Evolutionary conservation across 2,797 vertebrate genomes (phyloP), one percentile per base, ranked within the genome.

Genomic region (Phoebastria nigripes): DNA sequence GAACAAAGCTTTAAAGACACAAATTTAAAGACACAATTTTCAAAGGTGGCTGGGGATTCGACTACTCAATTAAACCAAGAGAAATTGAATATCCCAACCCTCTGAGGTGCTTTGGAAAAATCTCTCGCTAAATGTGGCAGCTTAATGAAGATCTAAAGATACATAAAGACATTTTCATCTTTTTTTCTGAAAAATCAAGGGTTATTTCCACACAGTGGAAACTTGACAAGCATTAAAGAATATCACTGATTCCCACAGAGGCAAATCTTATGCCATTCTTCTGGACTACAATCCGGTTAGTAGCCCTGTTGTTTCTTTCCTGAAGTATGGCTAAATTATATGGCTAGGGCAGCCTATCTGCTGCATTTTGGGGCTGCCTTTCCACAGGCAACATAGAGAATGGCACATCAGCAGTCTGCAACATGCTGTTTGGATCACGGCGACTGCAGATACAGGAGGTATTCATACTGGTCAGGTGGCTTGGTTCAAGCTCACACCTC

Each of bases 61-160:
- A 67, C 41, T 81, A 33, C 56, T 77, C 76, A 86, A 12, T 93
- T 95, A 90, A 94, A 78, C 56, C 28, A 21, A 71, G 26, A 74
- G 44, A 91, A 95, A 82, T 11, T 11, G 22, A 52, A 49, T 35
- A 35, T 78, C 62, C 42, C 70, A 69, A 7, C 74, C 15, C 69
- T 78, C 73, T 28, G n/a, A 71, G 52, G 58, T 71, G 49, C 69
- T 89, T 56, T 42, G 25, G 54, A 47, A 62, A 81, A 94, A 87
- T 35, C 39, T 80, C 54, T 67, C 5, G 7, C 39, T 84, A 84
- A 79, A 92, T 22, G 37, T 65, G 70, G 62, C 35, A 44, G 42
- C 46, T 55, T 87, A 89, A 86, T 89, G 59, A 93, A 31, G 59
- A 77, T 47, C 28, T 74, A 52, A 93, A 93, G 77, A 44, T 63